Evolutionary conservation across 2,888 invertebrate genomes (phyloP).

Genomic region (Plagodis dolabraria): DNA sequence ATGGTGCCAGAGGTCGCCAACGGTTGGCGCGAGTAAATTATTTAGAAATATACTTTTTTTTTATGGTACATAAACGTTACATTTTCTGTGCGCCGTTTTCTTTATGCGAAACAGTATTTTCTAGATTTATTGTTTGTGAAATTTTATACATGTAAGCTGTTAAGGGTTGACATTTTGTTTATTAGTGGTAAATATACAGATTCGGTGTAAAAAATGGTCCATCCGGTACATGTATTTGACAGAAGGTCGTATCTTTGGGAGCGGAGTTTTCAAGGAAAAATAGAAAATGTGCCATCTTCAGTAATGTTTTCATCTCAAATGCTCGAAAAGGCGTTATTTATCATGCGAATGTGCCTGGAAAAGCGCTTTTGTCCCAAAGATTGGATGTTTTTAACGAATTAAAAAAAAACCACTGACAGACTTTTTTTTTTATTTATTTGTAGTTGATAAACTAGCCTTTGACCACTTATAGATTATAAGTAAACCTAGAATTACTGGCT

Average conservation of each 20-base stretch:
- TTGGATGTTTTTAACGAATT: too few relatives aligned
- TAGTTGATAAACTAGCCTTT: too few relatives aligned
- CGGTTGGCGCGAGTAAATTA: conserved; percentile 44
- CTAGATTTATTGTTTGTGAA: conserved; percentile 32
- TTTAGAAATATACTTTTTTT: conserved; percentile 33
- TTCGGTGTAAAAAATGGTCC: conserved; percentile 14
- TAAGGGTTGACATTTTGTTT: conserved; percentile 24
- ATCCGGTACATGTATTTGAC: not conserved
- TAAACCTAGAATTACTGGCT: too few relatives aligned
- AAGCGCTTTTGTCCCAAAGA: too few relatives aligned
- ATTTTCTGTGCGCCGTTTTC: conserved; percentile 22
- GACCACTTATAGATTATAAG: too few relatives aligned
- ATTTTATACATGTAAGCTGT: conserved; percentile 25
- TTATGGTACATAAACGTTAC: conserved; percentile 27
- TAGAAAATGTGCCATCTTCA: not conserved
- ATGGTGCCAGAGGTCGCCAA: conserved; percentile 54
- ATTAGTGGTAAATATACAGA: conserved; percentile 14
- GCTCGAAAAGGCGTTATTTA: too few relatives aligned
- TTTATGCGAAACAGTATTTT: conserved; percentile 18
- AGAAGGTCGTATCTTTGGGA: not conserved
- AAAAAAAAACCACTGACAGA: too few relatives aligned
- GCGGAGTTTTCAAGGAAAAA: not conserved
- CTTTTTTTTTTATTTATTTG: too few relatives aligned
- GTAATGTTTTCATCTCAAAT: too few relatives aligned
- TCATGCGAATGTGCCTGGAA: too few relatives aligned